Conservation (phyloP, 2,888 invertebrate species). For the Lepidochrysops patricia region DNA sequence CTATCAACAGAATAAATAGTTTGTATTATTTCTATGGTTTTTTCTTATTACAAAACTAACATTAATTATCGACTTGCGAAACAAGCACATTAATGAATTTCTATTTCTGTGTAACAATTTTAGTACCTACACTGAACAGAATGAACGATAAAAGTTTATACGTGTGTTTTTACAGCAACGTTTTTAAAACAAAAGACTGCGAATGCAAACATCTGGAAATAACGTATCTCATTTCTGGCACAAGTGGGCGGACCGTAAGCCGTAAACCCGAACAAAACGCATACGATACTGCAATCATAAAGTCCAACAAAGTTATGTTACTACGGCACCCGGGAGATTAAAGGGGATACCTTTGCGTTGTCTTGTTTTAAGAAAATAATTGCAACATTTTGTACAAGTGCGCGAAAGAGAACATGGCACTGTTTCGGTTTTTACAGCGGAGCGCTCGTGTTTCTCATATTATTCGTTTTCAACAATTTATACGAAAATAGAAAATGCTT, state of each 20-base stretch:
- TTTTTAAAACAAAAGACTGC: constrained; percentile 8
- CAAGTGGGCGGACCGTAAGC: constrained; percentile 10
- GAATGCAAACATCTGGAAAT: constrained; percentile 9
- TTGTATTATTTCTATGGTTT: too few species aligned
- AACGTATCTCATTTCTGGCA: constrained; percentile 12
- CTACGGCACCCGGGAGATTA: constrained; percentile 6
- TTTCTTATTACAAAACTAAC: too few species aligned
- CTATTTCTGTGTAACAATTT: too few species aligned
- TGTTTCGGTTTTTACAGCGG: background rate
- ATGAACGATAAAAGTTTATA: background rate
- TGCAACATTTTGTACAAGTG: constrained; percentile 3
- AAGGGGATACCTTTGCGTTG: constrained; percentile 4
- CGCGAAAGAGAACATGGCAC: background rate
- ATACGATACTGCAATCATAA: constrained; percentile 14
- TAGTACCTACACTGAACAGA: background rate
- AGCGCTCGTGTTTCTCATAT: background rate
- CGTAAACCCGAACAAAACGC: constrained; percentile 11
- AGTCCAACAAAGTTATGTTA: constrained; percentile 10
- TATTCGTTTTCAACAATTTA: background rate
- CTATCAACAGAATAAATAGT: too few species aligned
- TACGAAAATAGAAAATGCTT: background rate
- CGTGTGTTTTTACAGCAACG: background rate
- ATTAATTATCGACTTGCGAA: too few species aligned
- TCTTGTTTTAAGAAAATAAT: constrained; percentile 7
- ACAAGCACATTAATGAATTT: too few species aligned